Base-by-base conservation (phyloP, 1,140 invertebrate species). In the Dendroctonus valens region DNA sequence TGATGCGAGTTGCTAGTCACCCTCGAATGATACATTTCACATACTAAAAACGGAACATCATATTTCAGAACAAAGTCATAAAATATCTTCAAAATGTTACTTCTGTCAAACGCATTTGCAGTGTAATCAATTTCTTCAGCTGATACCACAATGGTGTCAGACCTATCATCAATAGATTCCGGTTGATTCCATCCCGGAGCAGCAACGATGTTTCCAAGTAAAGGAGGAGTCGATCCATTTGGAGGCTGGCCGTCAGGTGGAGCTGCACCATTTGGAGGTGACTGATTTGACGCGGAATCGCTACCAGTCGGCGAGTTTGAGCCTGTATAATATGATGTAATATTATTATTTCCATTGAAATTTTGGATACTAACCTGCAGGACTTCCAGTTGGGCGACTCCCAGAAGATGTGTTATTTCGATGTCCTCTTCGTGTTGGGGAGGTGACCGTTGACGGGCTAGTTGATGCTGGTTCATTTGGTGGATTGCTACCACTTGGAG, bases 21-120 rank as follows among this genome's bases (percentile, higher is more conserved):
- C 48, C 51, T 65, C n/a, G 65, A 67, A 46, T 67, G n/a, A 59
- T 68, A 68, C 26, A 41, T 39, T 15, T 57, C 59, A 46, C 67
- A 69, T 53, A 41, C 67, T 69, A 60, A 57, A 59, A 59, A 37
- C 55, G 41, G 37, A 57, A 14, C 15, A 41, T 48, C 26, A 26
- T 3, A 26, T 26, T 26, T 26, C 26, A 26, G 3, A 1, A 26
- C 26, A 26, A 26, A 26, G 26, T 26, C 26, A 26, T 46, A 4
- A 46, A 11, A 14, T 46, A 0, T 46, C 1, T 1, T 58, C 39
- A 12, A 3, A 38, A 42, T 26, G 42, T 68, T 64, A 63, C 67
- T 57, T 15, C 37, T 42, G 42, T 67, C 65, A 37, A 55, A 44
- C 3, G 46, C 9, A 46, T 44, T 42, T 55, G 50, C 37, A 7